Base-by-base conservation (phyloP, 2,113 vertebrate genomes). In the Triplophysa siluroides region DNA sequence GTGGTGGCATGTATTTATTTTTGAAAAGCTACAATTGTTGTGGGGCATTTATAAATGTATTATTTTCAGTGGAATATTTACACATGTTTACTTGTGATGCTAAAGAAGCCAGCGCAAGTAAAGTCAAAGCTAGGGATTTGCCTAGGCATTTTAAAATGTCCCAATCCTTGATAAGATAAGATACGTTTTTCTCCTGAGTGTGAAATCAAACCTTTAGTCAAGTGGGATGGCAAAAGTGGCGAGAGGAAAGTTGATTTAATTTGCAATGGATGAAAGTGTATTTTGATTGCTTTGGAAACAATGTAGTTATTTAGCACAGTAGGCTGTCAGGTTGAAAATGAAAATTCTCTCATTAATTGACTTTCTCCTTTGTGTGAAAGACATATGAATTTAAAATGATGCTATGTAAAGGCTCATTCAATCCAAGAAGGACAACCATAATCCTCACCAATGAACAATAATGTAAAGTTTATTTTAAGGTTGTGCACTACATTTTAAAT, bases 171-270 rank as follows among this genome's bases (percentile, higher is more conserved):
- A 62, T 75, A 62, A 75, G 58, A 75, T 75, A 62, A 62, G 41
- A 29, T 4, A 29, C 38, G 33, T 11, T 74, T 18, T 13, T 19
- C 2, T 13, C 11, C 9, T 13, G 72, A 62, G n/a, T 75, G 56
- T 74, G 72, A 75, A 75, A 75, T 75, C 38, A 63, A 63, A 75
- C 47, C 56, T 75, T 75, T 9, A 63, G 41, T 50, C 41, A 75
- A 75, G 73, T 75, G 73, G 60, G 73, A 75, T 75, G 41, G 72
- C n/a, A 74, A 58, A 43, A 43, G 18, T 41, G 33, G 24, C 61
- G 56, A 74, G 56, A 74, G 71, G 8, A 45, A 74, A 24, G 56
- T 74, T 74, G 24, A 74, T 74, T 74, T 74, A 61, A 74, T 74
- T 61, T 38, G 54, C 54, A 61, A 74, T 61, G 21, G 54, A 74